phyloP scores from a whole-genome alignment of 1,140 invertebrate species.

The Ylistrum balloti region DNA sequence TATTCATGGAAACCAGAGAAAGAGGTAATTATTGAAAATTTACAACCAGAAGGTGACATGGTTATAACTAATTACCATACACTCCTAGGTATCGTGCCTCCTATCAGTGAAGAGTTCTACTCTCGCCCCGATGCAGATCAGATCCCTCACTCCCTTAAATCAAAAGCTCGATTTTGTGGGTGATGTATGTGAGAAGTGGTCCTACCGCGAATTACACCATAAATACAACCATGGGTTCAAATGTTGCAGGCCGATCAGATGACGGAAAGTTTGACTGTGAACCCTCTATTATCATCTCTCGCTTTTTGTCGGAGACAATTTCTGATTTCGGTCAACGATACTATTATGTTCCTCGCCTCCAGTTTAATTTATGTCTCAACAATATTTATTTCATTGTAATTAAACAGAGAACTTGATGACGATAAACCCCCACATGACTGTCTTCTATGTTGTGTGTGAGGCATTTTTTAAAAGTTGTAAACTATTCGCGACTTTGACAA shows the following conservation, averaged over 20 bases:
- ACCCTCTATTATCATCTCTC: background rate
- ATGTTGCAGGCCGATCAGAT: background rate
- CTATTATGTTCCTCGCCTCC: background rate
- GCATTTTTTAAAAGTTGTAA: too few relatives aligned
- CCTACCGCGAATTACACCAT: background rate
- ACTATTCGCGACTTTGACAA: too few relatives aligned
- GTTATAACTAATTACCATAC: slow-evolving; percentile 9
- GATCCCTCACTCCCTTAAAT: slow-evolving; percentile 10
- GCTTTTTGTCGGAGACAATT: background rate
- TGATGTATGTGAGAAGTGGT: background rate
- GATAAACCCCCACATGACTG: too few relatives aligned
- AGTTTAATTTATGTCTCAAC: background rate
- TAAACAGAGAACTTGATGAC: background rate
- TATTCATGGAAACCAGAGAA: slow-evolving; percentile 4
- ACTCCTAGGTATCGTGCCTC: background rate
- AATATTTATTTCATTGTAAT: background rate
- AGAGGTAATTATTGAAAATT: background rate
- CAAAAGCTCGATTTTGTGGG: background rate
- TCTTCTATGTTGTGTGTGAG: too few relatives aligned
- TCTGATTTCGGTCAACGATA: slow-evolving; percentile 5
- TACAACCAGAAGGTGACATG: background rate
- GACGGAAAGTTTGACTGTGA: background rate
- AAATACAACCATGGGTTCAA: background rate
- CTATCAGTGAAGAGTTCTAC: slow-evolving; percentile 38
- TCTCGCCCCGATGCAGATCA: background rate